Evolutionary conservation across 2,113 vertebrate genomes (phyloP), one percentile per base, ranked within the genome.

Genomic region (Camarhynchus parvulus): DNA sequence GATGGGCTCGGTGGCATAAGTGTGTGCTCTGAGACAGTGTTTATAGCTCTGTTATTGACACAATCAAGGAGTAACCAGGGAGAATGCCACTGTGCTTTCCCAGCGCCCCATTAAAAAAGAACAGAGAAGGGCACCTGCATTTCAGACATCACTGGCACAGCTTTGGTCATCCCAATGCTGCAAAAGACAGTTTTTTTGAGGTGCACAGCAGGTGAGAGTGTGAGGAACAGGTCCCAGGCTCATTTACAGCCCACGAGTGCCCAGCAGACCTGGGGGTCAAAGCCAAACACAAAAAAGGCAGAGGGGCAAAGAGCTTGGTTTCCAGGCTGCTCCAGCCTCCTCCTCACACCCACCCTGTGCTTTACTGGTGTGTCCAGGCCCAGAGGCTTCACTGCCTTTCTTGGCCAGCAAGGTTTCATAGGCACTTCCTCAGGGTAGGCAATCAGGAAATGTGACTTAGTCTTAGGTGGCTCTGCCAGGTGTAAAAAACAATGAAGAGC

Each of bases 331-430:
- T 53, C 62, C 58, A 44, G 41, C 58, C 70, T 59, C 28, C 78
- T 72, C 31, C 84, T 61, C 28, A 1, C 3, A 44, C 1, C 2
- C 9, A 63, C 3, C 19, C 15, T 0, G 0, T 5, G 4, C 35
- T 63, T 15, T 17, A 19, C 23, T 49, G 67, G 11, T 15, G 3
- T 5, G 7, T 5, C 24, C 15, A 14, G 28, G n/a, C 28, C 47
- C 47, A 35, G 46, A 25, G 67, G 46, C 63, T 58, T 42, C 31
- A 3, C 7, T 13, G 61, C 23, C 62, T 73, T 31, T 35, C 64
- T 22, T 35, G 73, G 44, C 31, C 47, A 4, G 4, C 33, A 68
- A 21, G 73, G 33, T 23, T 22, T 55, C 16, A 10, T 1, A 13
- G 58, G 17, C 20, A 8, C 21, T 35, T 47, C 41, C 56, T 50